phyloP scores from a whole-genome alignment of 2,797 vertebrate genomes.

The Anabacerthia variegaticeps region DNA sequence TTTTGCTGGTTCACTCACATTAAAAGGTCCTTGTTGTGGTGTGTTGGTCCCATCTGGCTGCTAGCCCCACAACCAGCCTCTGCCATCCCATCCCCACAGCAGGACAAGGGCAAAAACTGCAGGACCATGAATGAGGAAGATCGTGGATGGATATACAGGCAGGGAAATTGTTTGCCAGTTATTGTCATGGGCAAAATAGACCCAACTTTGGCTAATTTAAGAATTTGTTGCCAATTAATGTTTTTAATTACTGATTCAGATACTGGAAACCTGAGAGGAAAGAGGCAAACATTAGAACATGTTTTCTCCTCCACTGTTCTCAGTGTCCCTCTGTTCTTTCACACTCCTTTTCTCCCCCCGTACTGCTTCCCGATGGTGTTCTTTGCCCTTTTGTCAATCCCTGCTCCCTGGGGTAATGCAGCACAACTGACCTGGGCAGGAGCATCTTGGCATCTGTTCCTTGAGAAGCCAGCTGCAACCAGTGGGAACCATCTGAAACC shows the following conservation, averaged over 20 bases:
- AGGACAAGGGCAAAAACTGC: neutral
- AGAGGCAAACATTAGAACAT: neutral
- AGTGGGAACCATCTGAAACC: neutral
- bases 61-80: neutral
- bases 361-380: neutral
- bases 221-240: neutral
- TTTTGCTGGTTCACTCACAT: neutral
- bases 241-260: neutral
- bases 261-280: neutral
- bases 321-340: neutral
- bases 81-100: neutral
- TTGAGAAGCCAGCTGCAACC: neutral
- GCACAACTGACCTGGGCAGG: accelerated
- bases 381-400: neutral
- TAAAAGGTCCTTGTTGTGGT: neutral
- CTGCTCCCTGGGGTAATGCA: accelerated
- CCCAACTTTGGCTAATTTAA: neutral
- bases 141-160: neutral
- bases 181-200: neutral
- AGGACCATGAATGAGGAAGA: neutral
- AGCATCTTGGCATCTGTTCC: accelerated
- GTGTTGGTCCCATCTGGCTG: accelerated
- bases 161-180: neutral
- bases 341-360: neutral
- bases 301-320: neutral